Evolutionary conservation across 2,888 invertebrate species (phyloP), one percentile per base, ranked within the genome.

Genomic region (Dastarcus helophoroides): DNA sequence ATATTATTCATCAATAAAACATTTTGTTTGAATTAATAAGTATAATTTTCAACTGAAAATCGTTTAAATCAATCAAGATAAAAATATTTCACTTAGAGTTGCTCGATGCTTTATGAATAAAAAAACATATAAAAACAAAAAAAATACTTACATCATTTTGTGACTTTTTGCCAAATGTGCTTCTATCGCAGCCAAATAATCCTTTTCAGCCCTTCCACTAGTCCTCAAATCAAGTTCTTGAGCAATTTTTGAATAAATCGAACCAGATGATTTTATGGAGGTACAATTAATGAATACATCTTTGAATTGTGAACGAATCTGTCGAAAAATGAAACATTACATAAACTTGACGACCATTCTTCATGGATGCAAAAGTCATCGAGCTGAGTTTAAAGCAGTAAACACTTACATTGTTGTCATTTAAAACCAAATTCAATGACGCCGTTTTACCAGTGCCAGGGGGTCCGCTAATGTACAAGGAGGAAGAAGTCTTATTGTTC

Each of bases 381-480:
- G n/a, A n/a, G n/a, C n/a, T n/a, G n/a, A n/a, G n/a, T n/a, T 7
- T n/a, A 17, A 17, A 6, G 19, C 6, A 17, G n/a, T 7, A 17
- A 7, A 17, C 6, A 33, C 33, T 33, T 26, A 33, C 33, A 7
- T 8, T 77, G 61, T 79, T 68, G 8, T 76, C 61, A 25, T 74
- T 64, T 32, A 91, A 61, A 33, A 89, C 73, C 40, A 80, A 71
- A 0, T 77, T 77, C 10, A 95, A 64, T 36, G 83, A 80, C 0
- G 91, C 93, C 1, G 94, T 94, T 65, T 95, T 95, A 2, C 93
- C 97, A 1, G 97, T 97, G 3, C 97, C 98, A 0, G 97, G 97
- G 13, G 91, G 89, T 1, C 97, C 97, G 21, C 93, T 94, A 22
- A 98, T 76, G 57, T 97, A 98, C 31, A 97, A 54, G 10, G 90